Evolutionary conservation across 2,797 vertebrate genomes (phyloP), one percentile per base, ranked within the genome.

Genomic region (Centroberyx gerrardi): DNA sequence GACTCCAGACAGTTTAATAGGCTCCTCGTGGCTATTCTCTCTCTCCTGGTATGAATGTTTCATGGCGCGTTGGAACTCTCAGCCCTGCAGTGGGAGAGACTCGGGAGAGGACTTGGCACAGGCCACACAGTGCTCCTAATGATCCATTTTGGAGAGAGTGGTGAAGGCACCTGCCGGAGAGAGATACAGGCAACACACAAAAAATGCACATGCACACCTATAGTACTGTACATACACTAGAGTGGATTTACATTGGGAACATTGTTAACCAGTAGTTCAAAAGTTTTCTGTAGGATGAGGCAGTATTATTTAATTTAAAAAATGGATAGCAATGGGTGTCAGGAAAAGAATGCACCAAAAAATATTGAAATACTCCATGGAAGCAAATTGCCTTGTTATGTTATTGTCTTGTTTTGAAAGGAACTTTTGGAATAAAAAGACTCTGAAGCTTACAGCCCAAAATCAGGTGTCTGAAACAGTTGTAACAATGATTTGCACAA

Each of bases 31-130:
- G 85, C 40, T 55, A 72, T 83, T 87, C 48, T 68, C 62, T 66
- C 54, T 77, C 72, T 81, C 74, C 53, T 74, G 70, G 49, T 55
- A 78, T 90, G 80, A 91, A 90, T 93, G 81, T 92, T 92, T 92
- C 63, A 91, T 88, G 88, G 54, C 18, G 44, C 68, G 69, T 84
- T 90, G 83, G 81, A 85, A 53, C 52, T 22, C 61, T 75, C 42
- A 80, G 63, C 58, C 52, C 69, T 72, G 67, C 74, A 58, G 74
- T 65, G 68, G 66, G 73, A 74, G 33, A 64, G 8, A 4, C 78
- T 87, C 81, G 58, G 68, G 83, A 87, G 83, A 79, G 48, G n/a
- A 70, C 69, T 88, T 88, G 78, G 81, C 80, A 68, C 73, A 15
- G 76, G 56, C 62, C 78, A 40, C 80, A 76, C 64, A 74, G 77